A percentile compares a stretch with the other conserved stretches of the same genome.
Conservation (phyloP, 2,888 invertebrate species). For the Yponomeuta evonymella region DNA sequence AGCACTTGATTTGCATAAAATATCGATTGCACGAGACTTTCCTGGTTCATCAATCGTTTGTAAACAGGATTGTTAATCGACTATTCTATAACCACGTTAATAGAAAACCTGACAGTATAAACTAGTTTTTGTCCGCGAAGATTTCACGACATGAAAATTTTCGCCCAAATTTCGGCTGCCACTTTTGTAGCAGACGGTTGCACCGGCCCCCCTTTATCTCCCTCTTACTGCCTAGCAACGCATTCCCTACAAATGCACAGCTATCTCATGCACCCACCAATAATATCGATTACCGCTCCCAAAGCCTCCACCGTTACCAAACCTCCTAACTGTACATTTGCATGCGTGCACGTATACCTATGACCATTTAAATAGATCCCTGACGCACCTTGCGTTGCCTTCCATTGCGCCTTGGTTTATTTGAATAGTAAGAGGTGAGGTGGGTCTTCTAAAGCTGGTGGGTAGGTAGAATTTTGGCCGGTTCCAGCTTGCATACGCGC, state of each 20-base stretch:
- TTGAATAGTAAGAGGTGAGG: conserved; percentile 22
- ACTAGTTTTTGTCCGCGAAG: too few species aligned
- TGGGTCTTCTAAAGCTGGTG: conserved; percentile 45
- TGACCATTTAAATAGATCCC: conserved; percentile 38
- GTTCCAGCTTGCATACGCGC: conserved; percentile 72
- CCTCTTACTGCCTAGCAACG: background rate
- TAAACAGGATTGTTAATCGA: too few species aligned
- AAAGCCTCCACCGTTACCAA: conserved; percentile 45
- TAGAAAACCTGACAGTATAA: too few species aligned
- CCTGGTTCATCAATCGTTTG: too few species aligned
- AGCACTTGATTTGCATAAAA: too few species aligned
- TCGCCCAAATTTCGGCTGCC: background rate
- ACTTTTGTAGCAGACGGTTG: background rate
- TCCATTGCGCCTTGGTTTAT: background rate
- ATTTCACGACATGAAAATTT: too few species aligned
- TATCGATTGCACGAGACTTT: too few species aligned
- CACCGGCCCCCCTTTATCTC: background rate
- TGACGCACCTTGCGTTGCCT: background rate
- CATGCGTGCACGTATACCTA: conserved; percentile 67
- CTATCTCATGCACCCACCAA: conserved; percentile 26
- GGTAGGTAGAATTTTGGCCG: conserved; percentile 56
- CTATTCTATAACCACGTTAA: too few species aligned
- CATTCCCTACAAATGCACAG: background rate
- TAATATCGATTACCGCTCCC: conserved; percentile 63
- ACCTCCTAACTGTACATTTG: conserved; percentile 69